A percentile compares a stretch with the other conserved stretches of the same genome.
These are phyloP conservation scores for Caerostris extrusa DNA, from an alignment of 1,140 invertebrate species.

Conservation along the genomic window DNA sequence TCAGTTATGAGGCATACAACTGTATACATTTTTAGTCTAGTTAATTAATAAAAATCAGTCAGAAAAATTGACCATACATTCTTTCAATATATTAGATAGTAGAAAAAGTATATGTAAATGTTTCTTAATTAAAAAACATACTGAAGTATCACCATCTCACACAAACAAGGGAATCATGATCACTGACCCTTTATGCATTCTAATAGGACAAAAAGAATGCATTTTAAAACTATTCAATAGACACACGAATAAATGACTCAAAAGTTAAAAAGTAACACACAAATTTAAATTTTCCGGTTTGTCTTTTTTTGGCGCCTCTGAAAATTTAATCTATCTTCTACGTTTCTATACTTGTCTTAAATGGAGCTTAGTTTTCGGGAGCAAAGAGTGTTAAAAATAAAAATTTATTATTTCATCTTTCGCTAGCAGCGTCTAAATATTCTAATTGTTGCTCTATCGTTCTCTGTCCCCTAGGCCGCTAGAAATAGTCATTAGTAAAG, in stretches of 20 bases:
- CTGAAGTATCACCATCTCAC: no score
- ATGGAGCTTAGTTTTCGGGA: constrained; percentile 74
- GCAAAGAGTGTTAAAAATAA: constrained; percentile 77
- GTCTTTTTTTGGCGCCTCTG: constrained; percentile 69
- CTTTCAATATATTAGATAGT: no score
- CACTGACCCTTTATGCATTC: neutral
- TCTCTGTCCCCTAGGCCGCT: constrained; percentile 47
- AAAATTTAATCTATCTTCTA: constrained; percentile 55
- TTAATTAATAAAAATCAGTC: no score
- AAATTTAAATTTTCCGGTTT: neutral
- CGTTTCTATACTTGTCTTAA: constrained; percentile 49
- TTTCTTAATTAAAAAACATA: no score
- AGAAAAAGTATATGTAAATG: no score
- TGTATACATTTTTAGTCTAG: no score
- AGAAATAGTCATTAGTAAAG: constrained; percentile 64
- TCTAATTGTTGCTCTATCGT: constrained; percentile 36
- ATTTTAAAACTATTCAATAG: neutral
- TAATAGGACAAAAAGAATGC: neutral
- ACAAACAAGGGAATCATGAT: neutral
- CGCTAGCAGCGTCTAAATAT: constrained; percentile 58
- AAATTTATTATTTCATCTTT: constrained; percentile 58
- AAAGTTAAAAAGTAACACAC: neutral
- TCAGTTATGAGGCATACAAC: no score
- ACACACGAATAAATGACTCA: neutral
- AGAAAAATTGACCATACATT: no score